Base-by-base conservation (phyloP, 2,113 vertebrate species). In the Pitta sordida region DNA sequence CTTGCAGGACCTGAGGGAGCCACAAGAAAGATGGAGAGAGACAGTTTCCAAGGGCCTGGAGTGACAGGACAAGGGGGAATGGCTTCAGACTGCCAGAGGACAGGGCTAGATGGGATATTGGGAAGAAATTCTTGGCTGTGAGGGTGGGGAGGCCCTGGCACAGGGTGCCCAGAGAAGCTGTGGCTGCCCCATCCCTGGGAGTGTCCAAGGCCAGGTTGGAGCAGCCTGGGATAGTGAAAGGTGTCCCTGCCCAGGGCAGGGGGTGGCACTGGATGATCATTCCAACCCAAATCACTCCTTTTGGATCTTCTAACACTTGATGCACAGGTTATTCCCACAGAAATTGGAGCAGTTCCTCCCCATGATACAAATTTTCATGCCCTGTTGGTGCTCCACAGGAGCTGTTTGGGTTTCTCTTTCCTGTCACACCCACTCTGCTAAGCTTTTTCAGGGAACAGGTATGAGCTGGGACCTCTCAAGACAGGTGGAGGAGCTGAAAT, bases 21-120 rank as follows among this genome's bases (percentile, higher is more conserved):
- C 0, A 4, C 7, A 32, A 0, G 15, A n/a, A n/a, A 53, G 0
- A 6, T 11, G 29, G 55, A 70, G 48, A 70, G 56, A 3, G 64
- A 44, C 3, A 1, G 34, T 65, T 34, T 3, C 0, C 60, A 68
- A 7, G 44, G 27, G 13, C 0, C 30, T 76, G 44, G n/a, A 62
- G 55, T 2, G 46, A 1, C 39, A 55, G 56, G 56, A 55, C 39
- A 9, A 34, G 44, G 56, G 55, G 64, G 34, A 63, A 63, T 53
- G 55, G 36, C 26, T 70, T 71, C 21, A 11, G 8, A 59, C 3
- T 44, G 37, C 30, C 62, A 68, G 44, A 58, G 52, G 21, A 27
- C n/a, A 69, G 46, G 12, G 48, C 0, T 20, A 11, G 56, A 10
- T 87, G 65, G 65, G 65, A 49, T 11, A 1, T 11, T 71, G 49